Evolutionary conservation across 2,113 vertebrate species (phyloP), one percentile per base, ranked within the genome.

Genomic region (Scomber scombrus): DNA sequence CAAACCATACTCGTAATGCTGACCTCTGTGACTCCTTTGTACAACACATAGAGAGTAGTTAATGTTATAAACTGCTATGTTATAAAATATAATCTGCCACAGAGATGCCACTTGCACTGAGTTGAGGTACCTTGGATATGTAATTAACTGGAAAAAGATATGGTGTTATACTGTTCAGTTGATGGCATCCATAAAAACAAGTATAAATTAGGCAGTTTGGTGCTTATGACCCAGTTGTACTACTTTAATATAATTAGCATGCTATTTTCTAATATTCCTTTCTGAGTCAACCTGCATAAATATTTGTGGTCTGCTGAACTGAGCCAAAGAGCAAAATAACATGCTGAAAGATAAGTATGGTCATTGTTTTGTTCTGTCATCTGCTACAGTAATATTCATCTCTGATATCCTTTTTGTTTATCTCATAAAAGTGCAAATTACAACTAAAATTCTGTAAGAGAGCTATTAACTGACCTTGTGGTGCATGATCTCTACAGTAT

Each of bases 261-360:
- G 9, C 40, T 14, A 18, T 29, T 47, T 26, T 61, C 3, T 62
- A 13, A 52, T 52, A 63, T 19, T 46, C 19, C 49, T 34, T 14
- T 43, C 40, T 19, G 62, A 26, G 34, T 12, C 23, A 49, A 45
- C 19, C 8, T 71, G 45, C 7, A 11, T 7, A 64, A 58, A 21
- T 31, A 18, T 13, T 66, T 55, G 12, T 65, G 40, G 18, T 45
- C 61, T 64, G 18, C 13, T 26, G 3, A 66, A 19, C 21, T 63
- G 69, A 81, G 18, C 60, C 31, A 75, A 72, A 71, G 52, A 73
- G 57, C n/a, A 58, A 70, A 45, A 61, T 8, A 62, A 56, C 58
- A 43, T 21, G 14, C 9, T 26, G 21, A 52, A 67, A 62, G 23
- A 81, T 60, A 14, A 68, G 52, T 31, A 23, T 19, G 40, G 6